These are phyloP conservation scores for Cartodere bifasciata DNA, from an alignment of 2,888 invertebrate species.

Conservation along the genomic window DNA sequence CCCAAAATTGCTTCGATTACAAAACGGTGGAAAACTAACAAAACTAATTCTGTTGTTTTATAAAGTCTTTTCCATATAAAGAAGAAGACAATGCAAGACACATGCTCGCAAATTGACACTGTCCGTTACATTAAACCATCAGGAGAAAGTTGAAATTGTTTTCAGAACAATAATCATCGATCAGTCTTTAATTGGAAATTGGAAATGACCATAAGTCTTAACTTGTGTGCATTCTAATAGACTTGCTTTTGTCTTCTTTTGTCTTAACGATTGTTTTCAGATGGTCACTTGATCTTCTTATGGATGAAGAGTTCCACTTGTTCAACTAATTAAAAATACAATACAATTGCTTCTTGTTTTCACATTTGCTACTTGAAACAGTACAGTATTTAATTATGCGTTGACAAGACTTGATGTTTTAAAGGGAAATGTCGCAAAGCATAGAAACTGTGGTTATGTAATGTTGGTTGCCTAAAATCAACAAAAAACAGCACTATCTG, in stretches of 20 bases:
- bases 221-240: constrained; percentile 33
- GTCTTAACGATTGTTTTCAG: constrained; percentile 30
- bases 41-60: constrained; percentile 1
- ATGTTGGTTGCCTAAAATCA: too few species aligned
- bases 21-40: too few species aligned
- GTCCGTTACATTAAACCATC: background rate
- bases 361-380: too few species aligned
- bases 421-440: too few species aligned
- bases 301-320: constrained; percentile 14
- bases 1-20: too few species aligned
- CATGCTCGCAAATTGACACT: background rate
- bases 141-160: constrained; percentile 33
- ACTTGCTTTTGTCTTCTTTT: constrained; percentile 30
- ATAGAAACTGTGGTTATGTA: too few species aligned
- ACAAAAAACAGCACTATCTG: too few species aligned
- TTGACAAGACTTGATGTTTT: too few species aligned
- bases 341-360: too few species aligned
- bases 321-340: constrained; percentile 16
- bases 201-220: constrained; percentile 32
- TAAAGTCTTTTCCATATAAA: background rate
- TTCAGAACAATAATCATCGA: constrained; percentile 35
- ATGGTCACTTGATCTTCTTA: constrained; percentile 15
- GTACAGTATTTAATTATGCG: too few species aligned
- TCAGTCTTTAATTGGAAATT: constrained; percentile 37
- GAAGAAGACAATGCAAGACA: background rate